Conservation (phyloP, 2,113 vertebrate genomes). For the Mesitornis unicolor region DNA sequence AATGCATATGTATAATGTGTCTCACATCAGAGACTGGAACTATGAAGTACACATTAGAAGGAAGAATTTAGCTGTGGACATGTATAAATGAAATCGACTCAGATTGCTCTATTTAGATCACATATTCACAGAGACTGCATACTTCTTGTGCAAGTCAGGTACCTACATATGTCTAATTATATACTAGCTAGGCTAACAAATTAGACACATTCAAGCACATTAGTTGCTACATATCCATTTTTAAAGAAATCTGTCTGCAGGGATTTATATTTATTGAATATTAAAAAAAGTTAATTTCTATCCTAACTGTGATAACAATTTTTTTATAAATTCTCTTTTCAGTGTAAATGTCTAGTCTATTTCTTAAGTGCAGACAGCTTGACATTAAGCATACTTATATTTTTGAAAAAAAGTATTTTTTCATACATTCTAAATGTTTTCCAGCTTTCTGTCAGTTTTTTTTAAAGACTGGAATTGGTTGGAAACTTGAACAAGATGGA, state of each 20-base stretch:
- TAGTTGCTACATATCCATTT: not conserved
- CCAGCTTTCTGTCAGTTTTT: not conserved
- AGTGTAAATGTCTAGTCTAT: not conserved
- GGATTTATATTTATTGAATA: not conserved
- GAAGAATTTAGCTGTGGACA: not conserved
- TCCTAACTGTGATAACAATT: not conserved
- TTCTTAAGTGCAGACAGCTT: not conserved
- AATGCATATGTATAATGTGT: not conserved
- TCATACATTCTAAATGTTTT: not conserved
- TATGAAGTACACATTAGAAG: not conserved
- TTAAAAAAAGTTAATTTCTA: not conserved
- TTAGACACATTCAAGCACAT: not conserved
- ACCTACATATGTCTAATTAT: not conserved
- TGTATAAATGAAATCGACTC: not conserved
- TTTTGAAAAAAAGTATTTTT: not conserved
- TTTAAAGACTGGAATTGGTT: not conserved
- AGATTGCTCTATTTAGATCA: not conserved
- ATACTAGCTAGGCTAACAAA: not conserved
- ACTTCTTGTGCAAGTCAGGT: not conserved
- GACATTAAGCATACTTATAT: not conserved
- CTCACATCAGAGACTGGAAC: not conserved
- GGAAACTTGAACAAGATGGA: not conserved
- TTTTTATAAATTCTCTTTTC: not conserved
- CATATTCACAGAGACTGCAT: not conserved
- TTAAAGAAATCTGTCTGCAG: not conserved